Base-by-base conservation (phyloP, 1,140 invertebrate genomes). In the Brachionus paranguensis region DNA sequence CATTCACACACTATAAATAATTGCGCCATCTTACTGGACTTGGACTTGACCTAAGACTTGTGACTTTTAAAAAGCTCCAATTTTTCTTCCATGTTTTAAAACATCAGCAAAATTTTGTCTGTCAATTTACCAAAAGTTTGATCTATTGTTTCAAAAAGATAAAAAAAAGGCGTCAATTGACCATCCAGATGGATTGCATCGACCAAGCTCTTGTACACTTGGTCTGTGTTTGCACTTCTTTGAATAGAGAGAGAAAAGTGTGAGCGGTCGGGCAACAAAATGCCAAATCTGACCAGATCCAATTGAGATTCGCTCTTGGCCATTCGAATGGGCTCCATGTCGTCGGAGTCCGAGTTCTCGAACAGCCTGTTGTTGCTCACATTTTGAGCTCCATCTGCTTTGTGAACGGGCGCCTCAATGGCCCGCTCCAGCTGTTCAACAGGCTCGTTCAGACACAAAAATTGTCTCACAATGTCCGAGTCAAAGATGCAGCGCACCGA, bases 401-500 rank as follows among this genome's bases (percentile, higher is more conserved):
- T 68, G 12, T 0, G 2, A 6, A 68, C n/a, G 2, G 37, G n/a
- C 20, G 20, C 3, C n/a, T 72, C 68, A 72, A 1, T 53, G 14
- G 24, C 0, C 11, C 45, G 47, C 6, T 45, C 41, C 20, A 37
- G 4, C 17, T 24, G 20, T 1, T 0, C 41, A 0, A 76, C 3
- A 0, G 43, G 27, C 43, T 76, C 72, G 24, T 47, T 83, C 17
- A 83, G 43, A 83, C 81, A 83, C 65, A 99, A 91, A 90, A 98
- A 98, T 88, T 98, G 96, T 89, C 99, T 97, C 89, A 99, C 95
- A 1, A 96, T 93, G 87, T 99, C 97, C 87, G 94, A 95, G 87
- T 99, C 97, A 0, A 96, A 97, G 86, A 99, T 98, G 1, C 98
- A 96, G 65, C 96, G 92, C 2, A 99, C 95, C 7, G 97, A 96